Percentiles rank a stretch among this genome's conserved stretches.
phyloP scores from a whole-genome alignment of 2,797 vertebrate genomes.

The Alosa sapidissima region DNA sequence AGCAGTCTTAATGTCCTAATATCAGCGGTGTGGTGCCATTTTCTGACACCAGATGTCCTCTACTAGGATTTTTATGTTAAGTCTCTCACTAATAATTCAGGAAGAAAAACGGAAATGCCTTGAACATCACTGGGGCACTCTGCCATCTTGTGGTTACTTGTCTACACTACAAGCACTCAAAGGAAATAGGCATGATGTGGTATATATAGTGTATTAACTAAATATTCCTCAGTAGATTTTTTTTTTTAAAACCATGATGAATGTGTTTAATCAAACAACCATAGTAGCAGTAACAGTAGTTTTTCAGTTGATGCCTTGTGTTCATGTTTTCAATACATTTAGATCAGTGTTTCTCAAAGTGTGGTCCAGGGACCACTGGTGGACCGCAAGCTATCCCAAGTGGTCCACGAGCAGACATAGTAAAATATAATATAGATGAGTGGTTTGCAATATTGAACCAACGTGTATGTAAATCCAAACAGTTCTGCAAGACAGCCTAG shows the following conservation, averaged over 20 bases:
- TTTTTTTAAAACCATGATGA: neutral
- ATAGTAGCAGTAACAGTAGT: neutral
- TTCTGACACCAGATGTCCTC: neutral
- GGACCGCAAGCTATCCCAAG: no score
- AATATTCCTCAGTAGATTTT: neutral
- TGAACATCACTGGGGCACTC: slow-evolving; percentile 53
- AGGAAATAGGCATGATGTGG: neutral
- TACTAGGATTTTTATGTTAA: neutral
- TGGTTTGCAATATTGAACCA: no score
- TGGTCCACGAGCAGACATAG: no score
- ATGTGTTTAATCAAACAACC: neutral
- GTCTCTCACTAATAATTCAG: neutral
- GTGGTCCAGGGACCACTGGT: no score
- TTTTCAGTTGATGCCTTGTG: neutral
- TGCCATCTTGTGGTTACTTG: slow-evolving; percentile 74
- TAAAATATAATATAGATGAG: no score
- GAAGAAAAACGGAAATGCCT: neutral
- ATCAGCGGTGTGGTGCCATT: neutral
- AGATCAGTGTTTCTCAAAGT: neutral
- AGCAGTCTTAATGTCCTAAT: slow-evolving; percentile 30
- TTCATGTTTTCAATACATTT: neutral
- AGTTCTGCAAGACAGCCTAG: no score
- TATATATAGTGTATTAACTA: neutral
- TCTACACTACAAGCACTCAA: neutral
- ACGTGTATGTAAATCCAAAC: no score